Conservation (phyloP, 2,797 vertebrate genomes). For the Lepilemur ruficaudatus region DNA sequence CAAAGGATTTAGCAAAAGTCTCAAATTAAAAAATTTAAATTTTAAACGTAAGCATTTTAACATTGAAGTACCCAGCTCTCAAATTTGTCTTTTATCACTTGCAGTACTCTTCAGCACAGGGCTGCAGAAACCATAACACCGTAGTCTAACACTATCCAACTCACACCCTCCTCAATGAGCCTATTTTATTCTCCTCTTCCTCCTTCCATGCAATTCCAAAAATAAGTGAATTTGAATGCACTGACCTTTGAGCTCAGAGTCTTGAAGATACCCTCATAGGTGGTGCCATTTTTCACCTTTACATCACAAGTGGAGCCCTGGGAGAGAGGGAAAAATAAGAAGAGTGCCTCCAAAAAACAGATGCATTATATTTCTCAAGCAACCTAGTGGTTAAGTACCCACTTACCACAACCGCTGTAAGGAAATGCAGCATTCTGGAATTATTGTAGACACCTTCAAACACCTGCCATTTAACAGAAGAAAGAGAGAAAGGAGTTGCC, state of each 20-base stretch:
- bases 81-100: background rate
- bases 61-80: background rate
- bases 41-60: background rate
- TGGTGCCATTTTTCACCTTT: conserved; percentile 92
- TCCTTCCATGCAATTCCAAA: background rate
- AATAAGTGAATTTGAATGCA: background rate
- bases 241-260: conserved; percentile 94
- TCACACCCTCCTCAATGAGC: background rate
- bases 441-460: conserved; percentile 97
- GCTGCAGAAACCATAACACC: background rate
- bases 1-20: background rate
- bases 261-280: conserved; percentile 95
- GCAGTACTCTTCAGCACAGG: background rate
- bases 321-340: background rate
- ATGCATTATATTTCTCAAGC: background rate
- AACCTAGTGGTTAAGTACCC: background rate
- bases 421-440: conserved; percentile 96
- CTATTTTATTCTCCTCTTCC: background rate
- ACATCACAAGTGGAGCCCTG: conserved; percentile 96
- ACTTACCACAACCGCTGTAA: conserved; percentile 96
- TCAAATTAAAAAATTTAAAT: background rate
- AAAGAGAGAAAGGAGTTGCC: background rate
- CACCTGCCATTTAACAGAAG: conserved; percentile 81
- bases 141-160: background rate
- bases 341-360: background rate